These are phyloP conservation scores for Rhodinocichla rosea DNA, from an alignment of 2,113 vertebrate genomes.

Conservation along the genomic window DNA sequence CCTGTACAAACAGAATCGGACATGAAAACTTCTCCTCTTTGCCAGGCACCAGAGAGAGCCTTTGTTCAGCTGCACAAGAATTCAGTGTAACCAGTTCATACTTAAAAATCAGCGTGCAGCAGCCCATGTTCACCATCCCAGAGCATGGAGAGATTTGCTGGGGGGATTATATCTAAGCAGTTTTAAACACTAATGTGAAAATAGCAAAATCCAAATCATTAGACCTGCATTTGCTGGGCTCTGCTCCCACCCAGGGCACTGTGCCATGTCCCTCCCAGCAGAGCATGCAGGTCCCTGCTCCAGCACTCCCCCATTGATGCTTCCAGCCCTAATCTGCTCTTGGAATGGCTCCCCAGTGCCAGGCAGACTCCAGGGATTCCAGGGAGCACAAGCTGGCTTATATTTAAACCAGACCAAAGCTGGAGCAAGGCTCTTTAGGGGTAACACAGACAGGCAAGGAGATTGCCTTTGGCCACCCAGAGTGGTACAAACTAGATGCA, in stretches of 20 bases:
- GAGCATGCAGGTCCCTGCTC: background rate
- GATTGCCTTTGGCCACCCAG: background rate
- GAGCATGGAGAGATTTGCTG: constrained; percentile 47
- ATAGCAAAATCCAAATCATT: constrained; percentile 62
- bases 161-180: constrained; percentile 62
- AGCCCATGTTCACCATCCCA: background rate
- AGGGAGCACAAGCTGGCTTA: background rate
- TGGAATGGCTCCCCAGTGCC: constrained; percentile 40
- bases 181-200: constrained; percentile 59
- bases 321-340: constrained; percentile 33
- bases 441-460: background rate
- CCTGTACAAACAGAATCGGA: constrained; percentile 7
- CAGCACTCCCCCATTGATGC: background rate
- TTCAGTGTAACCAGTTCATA: background rate
- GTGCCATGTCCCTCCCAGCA: background rate
- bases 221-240: constrained; percentile 46
- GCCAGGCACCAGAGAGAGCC: constrained; percentile 14
- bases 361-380: constrained; percentile 34
- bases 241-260: background rate
- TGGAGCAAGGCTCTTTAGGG: background rate
- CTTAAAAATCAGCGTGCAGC: background rate
- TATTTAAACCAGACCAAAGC: background rate
- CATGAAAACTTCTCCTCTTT: constrained; percentile 1
- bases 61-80: constrained; percentile 55
- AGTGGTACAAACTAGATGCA: background rate